A percentile compares a stretch with the other conserved stretches of the same genome.
phyloP scores from a whole-genome alignment of 1,140 invertebrate genomes.

The Pseudomyrmex pallidus region DNA sequence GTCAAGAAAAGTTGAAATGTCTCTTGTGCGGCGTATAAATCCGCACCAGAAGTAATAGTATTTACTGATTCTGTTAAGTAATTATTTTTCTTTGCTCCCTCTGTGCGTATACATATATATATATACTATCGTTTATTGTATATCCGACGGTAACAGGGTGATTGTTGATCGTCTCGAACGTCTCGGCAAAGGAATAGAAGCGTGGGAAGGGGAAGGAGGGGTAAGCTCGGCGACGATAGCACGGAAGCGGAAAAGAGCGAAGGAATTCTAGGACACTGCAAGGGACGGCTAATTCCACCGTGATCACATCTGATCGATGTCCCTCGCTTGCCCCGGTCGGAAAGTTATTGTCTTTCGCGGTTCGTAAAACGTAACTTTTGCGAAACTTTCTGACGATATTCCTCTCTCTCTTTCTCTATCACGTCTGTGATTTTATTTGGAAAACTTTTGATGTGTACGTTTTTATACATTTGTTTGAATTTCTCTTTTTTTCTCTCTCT shows the following conservation, averaged over 20 bases:
- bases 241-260: conserved; percentile 63
- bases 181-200: conserved; percentile 44
- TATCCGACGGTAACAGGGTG: conserved; percentile 61
- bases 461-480: conserved; percentile 2
- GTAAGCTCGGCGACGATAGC: conserved; percentile 47
- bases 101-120: background rate
- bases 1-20: conserved; percentile 33
- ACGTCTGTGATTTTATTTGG: no score
- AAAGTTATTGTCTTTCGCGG: conserved; percentile 79
- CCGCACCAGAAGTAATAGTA: conserved; percentile 48
- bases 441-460: no score
- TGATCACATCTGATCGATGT: conserved; percentile 84
- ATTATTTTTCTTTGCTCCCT: conserved; percentile 57
- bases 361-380: conserved; percentile 30
- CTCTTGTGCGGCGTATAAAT: conserved; percentile 40
- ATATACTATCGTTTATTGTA: conserved; percentile 50
- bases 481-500: no score
- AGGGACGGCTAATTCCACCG: conserved; percentile 84
- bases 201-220: background rate
- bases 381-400: background rate
- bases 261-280: conserved; percentile 79
- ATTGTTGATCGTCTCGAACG: conserved; percentile 51
- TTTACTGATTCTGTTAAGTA: conserved; percentile 59
- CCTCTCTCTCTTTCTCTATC: no score
- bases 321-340: conserved; percentile 75